Conservation (phyloP, 2,888 invertebrate species). For the Athripsodes cinereus region DNA sequence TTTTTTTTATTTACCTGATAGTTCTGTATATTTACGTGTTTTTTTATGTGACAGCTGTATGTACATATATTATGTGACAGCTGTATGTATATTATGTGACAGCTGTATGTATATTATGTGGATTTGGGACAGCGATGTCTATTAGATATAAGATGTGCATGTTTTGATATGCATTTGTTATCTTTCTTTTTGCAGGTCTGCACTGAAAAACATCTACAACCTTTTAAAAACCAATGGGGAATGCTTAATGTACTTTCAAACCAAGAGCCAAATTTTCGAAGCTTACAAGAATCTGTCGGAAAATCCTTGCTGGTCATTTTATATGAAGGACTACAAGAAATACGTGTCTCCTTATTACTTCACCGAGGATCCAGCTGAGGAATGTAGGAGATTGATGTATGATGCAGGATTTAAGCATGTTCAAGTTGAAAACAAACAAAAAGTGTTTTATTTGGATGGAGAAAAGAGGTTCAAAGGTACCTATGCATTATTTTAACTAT, state of each 20-base stretch:
- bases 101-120: too few species aligned
- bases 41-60: too few species aligned
- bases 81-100: too few species aligned
- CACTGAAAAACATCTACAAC: constrained; percentile 58
- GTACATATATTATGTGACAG: too few species aligned
- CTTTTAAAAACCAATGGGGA: constrained; percentile 64
- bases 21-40: too few species aligned
- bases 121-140: too few species aligned
- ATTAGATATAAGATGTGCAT: too few species aligned
- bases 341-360: constrained; percentile 65
- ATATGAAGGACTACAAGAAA: constrained; percentile 59
- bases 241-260: constrained; percentile 61
- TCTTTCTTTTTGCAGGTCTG: constrained; percentile 44
- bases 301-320: constrained; percentile 54
- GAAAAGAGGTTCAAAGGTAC: too few species aligned
- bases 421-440: constrained; percentile 53
- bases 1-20: too few species aligned
- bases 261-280: constrained; percentile 62
- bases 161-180: too few species aligned
- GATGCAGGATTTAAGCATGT: constrained; percentile 56
- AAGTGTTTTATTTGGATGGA: constrained; percentile 52
- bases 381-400: constrained; percentile 49
- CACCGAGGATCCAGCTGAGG: constrained; percentile 51
- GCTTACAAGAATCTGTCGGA: constrained; percentile 58
- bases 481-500: too few species aligned